Evolutionary conservation across 2,797 vertebrate genomes (phyloP).

Genomic region (Catostomus latipinnis): DNA sequence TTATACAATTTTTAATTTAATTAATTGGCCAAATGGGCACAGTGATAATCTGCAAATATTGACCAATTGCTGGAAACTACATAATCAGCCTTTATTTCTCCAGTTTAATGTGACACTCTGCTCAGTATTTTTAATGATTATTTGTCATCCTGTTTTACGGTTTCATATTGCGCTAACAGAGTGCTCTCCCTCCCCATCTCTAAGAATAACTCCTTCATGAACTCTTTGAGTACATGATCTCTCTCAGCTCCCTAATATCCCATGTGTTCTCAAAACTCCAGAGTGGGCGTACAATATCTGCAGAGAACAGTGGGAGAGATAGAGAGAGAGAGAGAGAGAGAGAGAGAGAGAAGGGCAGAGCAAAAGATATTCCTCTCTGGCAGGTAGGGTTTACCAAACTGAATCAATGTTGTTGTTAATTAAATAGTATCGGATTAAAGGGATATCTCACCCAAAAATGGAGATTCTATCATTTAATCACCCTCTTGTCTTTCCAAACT

Average conservation of each 20-base stretch:
- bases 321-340: too few species aligned
- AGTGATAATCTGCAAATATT: too few species aligned
- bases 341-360: not conserved
- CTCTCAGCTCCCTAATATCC: conserved; percentile 52
- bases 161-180: conserved; percentile 39
- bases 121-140: conserved; percentile 17
- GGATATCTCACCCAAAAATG: not conserved
- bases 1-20: too few species aligned
- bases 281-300: conserved; percentile 54
- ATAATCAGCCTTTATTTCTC: conserved; percentile 13
- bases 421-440: conserved; percentile 25
- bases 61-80: not conserved
- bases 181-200: conserved; percentile 35
- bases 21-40: too few species aligned
- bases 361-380: not conserved
- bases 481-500: too few species aligned
- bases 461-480: too few species aligned
- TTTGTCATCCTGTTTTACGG: conserved; percentile 22
- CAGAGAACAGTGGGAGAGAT: too few species aligned
- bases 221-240: conserved; percentile 47
- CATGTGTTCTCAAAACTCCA: conserved; percentile 47
- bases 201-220: conserved; percentile 53
- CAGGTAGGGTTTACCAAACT: conserved; percentile 14
- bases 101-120: conserved; percentile 4
- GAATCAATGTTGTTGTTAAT: conserved; percentile 31